Evolutionary conservation across 2,797 vertebrate genomes (phyloP), one percentile per base, ranked within the genome.

Genomic region (Triplophysa bombifrons): DNA sequence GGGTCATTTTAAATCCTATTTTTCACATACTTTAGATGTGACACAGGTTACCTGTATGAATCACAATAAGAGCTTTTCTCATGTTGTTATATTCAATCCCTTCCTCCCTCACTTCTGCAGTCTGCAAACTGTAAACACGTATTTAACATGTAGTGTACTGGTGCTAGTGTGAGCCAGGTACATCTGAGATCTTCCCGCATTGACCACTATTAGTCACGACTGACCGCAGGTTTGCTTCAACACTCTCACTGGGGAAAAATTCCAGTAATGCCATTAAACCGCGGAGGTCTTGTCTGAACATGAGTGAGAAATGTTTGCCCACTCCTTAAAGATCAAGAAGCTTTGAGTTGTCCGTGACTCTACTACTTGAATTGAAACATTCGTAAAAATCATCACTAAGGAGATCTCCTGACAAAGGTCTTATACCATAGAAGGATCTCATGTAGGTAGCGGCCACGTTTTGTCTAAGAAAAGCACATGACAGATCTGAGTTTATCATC

Each of bases 401-500:
- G 34, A 84, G 65, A 34, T 44, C 46, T 25, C 4, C 48, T 76
- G 19, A 9, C 14, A 25, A 22, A 50, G 20, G n/a, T 55, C 19
- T 9, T n/a, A 17, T 16, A 63, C 51, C 66, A 51, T 50, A 68
- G 10, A 51, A 69, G 55, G 20, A 70, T 69, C 1, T 69, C 41
- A 60, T 61, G 12, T 38, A 10, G 16, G 53, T 25, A 34, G 17
- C 48, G 25, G 34, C 19, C 11, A 82, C 51, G 76, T 64, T 46
- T 27, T 75, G 27, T 38, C 74, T 25, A 67, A 41, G 74, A 67
- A 56, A 56, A 16, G 68, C 60, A 27, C 8, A 38, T 67, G 25
- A 48, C 71, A 38, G 44, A 51, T 34, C 22, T 84, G 34, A 81
- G 63, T 87, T 82, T 80, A 58, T 68, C 82, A 68, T 67, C 38